These are phyloP conservation scores for Stegastes partitus DNA, from an alignment of 2,113 vertebrate genomes.

Conservation along the genomic window DNA sequence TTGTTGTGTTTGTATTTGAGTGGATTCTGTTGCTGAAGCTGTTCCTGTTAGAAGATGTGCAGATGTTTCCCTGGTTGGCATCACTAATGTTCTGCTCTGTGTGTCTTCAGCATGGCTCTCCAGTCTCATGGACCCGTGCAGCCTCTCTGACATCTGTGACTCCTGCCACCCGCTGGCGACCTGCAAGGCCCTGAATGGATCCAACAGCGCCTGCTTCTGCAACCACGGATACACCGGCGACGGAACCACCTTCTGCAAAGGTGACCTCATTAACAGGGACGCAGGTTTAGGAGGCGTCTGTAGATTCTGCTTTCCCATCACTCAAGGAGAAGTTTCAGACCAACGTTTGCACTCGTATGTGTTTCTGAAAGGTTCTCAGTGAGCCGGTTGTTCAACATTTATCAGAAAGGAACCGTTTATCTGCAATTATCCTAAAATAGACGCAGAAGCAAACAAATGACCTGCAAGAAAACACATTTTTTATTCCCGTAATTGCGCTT, in stretches of 20 bases:
- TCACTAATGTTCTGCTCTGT: slow-evolving; percentile 20
- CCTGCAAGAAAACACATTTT: neutral
- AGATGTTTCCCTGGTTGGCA: neutral
- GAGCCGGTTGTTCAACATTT: neutral
- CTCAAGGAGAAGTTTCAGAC: neutral
- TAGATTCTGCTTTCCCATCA: slow-evolving; percentile 11
- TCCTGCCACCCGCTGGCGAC: slow-evolving; percentile 77
- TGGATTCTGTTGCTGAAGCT: neutral
- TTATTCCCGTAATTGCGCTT: neutral
- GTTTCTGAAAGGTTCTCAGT: slow-evolving; percentile 5
- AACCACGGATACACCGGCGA: slow-evolving; percentile 81
- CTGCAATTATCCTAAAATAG: neutral
- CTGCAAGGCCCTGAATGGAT: slow-evolving; percentile 68
- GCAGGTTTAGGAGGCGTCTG: slow-evolving; percentile 29
- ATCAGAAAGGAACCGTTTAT: slow-evolving; percentile 3
- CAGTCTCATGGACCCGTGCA: slow-evolving; percentile 80
- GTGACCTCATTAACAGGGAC: slow-evolving; percentile 63
- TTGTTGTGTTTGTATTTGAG: neutral
- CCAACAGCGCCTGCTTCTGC: slow-evolving; percentile 75
- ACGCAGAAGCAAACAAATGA: neutral
- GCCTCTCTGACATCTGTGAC: slow-evolving; percentile 75
- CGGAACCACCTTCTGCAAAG: slow-evolving; percentile 76
- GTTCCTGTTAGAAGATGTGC: neutral
- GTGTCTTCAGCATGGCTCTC: slow-evolving; percentile 82
- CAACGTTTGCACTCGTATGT: neutral